Evolutionary conservation across 2,113 vertebrate species (phyloP), one percentile per base, ranked within the genome.

Genomic region (Globicephala melas): DNA sequence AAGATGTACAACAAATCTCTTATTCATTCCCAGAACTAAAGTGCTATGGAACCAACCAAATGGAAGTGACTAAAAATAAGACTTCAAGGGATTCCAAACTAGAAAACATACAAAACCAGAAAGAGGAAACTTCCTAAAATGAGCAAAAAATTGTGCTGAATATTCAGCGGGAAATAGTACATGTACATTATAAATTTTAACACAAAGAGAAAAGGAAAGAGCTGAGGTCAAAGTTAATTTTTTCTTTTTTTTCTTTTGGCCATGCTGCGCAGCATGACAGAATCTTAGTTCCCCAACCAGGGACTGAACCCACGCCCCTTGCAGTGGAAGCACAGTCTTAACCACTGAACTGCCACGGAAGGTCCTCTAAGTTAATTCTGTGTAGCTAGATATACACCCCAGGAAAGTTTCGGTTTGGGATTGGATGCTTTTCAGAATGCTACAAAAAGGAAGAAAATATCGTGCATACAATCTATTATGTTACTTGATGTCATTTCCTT

Each of bases 1-100:
- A 93, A 96, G 62, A 67, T 62, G 17, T 31, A 55, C 15, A 63
- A 79, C 13, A 86, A 90, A 85, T 33, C 31, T 63, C 23, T 96
- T 65, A 94, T 17, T 96, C 50, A 63, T 53, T 81, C 58, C 73
- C 58, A 89, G n/a, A 44, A 36, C 50, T 83, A 44, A 80, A 55
- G 44, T 94, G 9, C 71, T 62, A 90, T 55, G n/a, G 55, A 87
- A 85, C 7, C 53, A 86, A 95, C 44, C 53, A 79, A 79, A 87
- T n/a, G n/a, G 53, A 79, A 96, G 47, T 77, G 41, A 84, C 38
- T 77, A 36, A 77, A 96, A 93, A 76, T 65, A 70, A 89, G 41
- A 60, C 12, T 84, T 74, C 11, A 70, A 8, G 11, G 17, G n/a
- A 47, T 65, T 71, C 41, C 6, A 68, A 65, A 92, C 58, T 28